These are phyloP conservation scores for Drosophila percnosoma DNA, from an alignment of 2,888 invertebrate genomes.

Conservation along the genomic window DNA sequence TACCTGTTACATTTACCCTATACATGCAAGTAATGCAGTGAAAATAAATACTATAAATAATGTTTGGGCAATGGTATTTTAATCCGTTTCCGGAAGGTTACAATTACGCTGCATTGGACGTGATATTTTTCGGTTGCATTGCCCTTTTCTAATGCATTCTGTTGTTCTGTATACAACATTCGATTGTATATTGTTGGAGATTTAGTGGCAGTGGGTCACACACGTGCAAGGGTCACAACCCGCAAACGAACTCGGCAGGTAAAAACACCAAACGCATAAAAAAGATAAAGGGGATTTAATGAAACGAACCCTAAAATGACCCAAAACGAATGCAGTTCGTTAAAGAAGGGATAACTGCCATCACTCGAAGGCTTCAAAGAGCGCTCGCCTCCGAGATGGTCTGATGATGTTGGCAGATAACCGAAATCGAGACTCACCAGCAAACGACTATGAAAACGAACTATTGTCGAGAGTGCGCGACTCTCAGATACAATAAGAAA, in stretches of 20 bases:
- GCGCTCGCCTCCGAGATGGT: conserved; percentile 38
- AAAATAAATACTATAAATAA: conserved; percentile 16
- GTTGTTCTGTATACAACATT: conserved; percentile 27
- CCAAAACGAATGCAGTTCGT: conserved; percentile 66
- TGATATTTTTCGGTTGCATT: conserved; percentile 48
- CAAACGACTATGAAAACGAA: conserved; percentile 15
- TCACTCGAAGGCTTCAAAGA: conserved; percentile 47
- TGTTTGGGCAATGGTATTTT: conserved; percentile 50
- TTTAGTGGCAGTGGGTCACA: conserved; percentile 68
- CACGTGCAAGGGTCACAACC: conserved; percentile 82
- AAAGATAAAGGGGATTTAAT: conserved; percentile 66
- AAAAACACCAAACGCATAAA: conserved; percentile 55
- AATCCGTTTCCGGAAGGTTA: conserved; percentile 76
- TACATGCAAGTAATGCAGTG: neutral
- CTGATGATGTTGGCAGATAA: conserved; percentile 59
- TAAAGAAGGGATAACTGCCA: conserved; percentile 56
- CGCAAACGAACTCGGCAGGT: conserved; percentile 62
- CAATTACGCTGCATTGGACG: conserved; percentile 66
- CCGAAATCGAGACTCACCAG: conserved; percentile 22
- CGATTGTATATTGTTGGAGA: conserved; percentile 59
- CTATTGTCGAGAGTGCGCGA: conserved; percentile 16
- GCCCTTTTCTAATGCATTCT: conserved; percentile 52
- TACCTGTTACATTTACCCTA: conserved; percentile 2
- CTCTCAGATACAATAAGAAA: conserved; percentile 13
- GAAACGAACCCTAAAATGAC: conserved; percentile 73